Evolutionary conservation across 2,113 vertebrate species (phyloP).

Genomic region (Pygoscelis antarcticus): DNA sequence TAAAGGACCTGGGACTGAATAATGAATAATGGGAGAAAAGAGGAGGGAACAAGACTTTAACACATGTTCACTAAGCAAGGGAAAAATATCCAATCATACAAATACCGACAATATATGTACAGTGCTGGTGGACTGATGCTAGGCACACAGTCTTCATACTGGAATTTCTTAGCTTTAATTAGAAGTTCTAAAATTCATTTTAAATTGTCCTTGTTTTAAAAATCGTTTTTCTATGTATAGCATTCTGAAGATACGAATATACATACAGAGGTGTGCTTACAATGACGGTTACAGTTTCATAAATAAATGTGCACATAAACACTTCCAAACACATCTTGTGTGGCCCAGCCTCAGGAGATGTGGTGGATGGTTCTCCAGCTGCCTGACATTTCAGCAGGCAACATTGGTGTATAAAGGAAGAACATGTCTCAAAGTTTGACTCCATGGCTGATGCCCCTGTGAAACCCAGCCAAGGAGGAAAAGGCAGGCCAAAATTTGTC

Average conservation of each 20-base stretch:
- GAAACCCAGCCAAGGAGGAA: not conserved
- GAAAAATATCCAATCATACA: not conserved
- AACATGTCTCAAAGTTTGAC: not conserved
- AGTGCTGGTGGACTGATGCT: not conserved
- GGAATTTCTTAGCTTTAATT: not conserved
- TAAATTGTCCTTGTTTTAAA: not conserved
- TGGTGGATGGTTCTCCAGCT: not conserved
- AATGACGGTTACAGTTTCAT: not conserved
- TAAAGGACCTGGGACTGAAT: not conserved
- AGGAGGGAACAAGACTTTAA: not conserved
- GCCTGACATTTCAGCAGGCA: not conserved
- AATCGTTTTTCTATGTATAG: not conserved
- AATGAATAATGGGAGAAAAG: not conserved
- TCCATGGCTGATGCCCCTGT: rapidly evolving
- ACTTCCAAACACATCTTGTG: not conserved
- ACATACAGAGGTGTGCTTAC: not conserved
- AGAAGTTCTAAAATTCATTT: not conserved
- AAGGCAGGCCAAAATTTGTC: not conserved
- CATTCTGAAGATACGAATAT: not conserved
- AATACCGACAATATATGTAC: not conserved
- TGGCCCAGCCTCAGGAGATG: not conserved
- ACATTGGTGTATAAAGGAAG: not conserved
- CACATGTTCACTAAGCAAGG: not conserved
- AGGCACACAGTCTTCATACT: not conserved
- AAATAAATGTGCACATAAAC: not conserved